These are phyloP conservation scores for Hiodon tergisus DNA, from an alignment of 2,113 vertebrate genomes.

Conservation along the genomic window DNA sequence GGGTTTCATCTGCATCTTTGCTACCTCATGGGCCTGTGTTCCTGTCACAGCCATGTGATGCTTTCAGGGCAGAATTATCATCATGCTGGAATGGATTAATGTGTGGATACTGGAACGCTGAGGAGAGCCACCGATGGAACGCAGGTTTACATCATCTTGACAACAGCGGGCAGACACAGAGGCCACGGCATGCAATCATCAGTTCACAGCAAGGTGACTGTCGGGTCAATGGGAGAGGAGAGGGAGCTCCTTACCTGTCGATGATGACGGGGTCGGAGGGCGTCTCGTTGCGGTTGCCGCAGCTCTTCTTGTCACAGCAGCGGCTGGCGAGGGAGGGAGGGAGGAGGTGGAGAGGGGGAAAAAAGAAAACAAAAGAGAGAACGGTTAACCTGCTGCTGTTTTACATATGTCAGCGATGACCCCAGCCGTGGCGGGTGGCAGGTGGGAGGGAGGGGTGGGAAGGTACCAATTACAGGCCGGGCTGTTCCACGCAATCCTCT, in stretches of 20 bases:
- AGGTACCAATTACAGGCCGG: constrained; percentile 29
- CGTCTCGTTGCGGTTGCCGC: constrained; percentile 98
- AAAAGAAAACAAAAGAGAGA: constrained; percentile 8
- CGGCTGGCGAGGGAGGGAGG: constrained; percentile 69
- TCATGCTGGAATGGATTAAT: no score
- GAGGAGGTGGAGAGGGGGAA: constrained; percentile 24
- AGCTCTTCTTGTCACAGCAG: constrained; percentile 99
- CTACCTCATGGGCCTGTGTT: no score
- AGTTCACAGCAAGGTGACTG: background rate
- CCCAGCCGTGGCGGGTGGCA: constrained; percentile 1
- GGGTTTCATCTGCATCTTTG: no score
- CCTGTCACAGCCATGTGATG: no score
- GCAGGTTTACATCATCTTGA: background rate
- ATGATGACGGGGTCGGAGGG: constrained; percentile 99
- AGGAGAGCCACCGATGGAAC: background rate
- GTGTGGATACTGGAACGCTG: background rate
- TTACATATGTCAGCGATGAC: constrained; percentile 32
- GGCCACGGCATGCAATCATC: no score
- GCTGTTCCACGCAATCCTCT: constrained; percentile 2
- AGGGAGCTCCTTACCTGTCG: constrained; percentile 93
- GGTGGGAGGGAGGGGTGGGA: background rate
- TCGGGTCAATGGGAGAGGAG: constrained; percentile 39
- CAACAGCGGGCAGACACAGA: background rate
- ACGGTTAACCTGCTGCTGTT: constrained; percentile 30
- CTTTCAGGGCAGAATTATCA: no score